Evolutionary conservation across 2,797 vertebrate genomes (phyloP), one percentile per base, ranked within the genome.

Genomic region (Alectoris magna): DNA sequence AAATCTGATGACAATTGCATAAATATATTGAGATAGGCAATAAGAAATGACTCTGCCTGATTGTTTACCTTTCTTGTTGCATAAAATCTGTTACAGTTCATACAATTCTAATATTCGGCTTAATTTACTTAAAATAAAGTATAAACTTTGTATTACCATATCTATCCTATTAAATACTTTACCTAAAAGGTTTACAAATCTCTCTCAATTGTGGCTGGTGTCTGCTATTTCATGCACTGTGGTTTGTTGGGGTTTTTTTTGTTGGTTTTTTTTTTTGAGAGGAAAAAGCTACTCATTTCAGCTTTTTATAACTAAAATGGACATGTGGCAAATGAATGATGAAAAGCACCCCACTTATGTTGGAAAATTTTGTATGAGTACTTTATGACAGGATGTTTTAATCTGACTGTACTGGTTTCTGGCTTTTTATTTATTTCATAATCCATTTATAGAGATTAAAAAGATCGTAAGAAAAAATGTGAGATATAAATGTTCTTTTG

Each of bases 21-120:
- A 90, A 90, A 89, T 85, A 71, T 53, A 55, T 71, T 75, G 85
- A 48, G 13, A 36, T 0, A 58, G 55, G 49, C 72, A 80, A 69
- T 74, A 96, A 85, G 41, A 62, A 90, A 82, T 70, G 64, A 71
- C 55, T 88, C 39, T 90, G 72, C 62, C 69, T 94, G 83, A 86
- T 95, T 93, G 90, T 95, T 94, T 92, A 91, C 82, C 51, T 92
- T 94, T 80, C 59, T 64, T 43, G 38, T 79, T 76, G 60, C 59
- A 83, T 73, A 82, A 89, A 87, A 90, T 87, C 82, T 79, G 85
- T 29, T 93, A 14, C 51, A 38, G 59, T 87, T 91, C 79, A 74
- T 66, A 53, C 43, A 87, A 85, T 69, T 73, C 34, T 31, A 75
- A 21, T 48, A 75, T 38, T 89, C 75, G 39, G 44, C 71, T 88